Evolutionary conservation across 2,888 invertebrate genomes (phyloP), one percentile per base, ranked within the genome.

Genomic region (Drosophila greeni): DNA sequence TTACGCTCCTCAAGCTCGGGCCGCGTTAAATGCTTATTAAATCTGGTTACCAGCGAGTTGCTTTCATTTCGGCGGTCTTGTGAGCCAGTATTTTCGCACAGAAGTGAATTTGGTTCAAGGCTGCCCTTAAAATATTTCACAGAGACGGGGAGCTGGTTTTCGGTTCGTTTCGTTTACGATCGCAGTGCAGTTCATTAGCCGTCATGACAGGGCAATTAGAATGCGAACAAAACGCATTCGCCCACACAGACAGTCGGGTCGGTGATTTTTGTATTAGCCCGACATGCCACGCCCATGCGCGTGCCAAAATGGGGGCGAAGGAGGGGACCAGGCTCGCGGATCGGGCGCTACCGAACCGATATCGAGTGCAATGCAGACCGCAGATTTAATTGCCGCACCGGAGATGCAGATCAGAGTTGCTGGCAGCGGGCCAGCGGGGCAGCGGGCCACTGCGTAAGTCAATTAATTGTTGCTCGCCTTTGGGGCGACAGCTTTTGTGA

Each of bases 391-490:
- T 80, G 77, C 75, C 70, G 69, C 66, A 73, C 42, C 62, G 43
- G 51, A 62, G 62, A 62, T 61, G 52, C 62, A 39, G 52, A 45
- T 53, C 66, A 62, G 53, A 71, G 58, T 61, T 31, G 62, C 29
- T 47, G 45, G 29, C 45, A 47, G 45, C 57, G 36, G 53, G 65
- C 64, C 57, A 48, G 56, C 55, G 40, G 53, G 60, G 64, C 57
- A 48, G 62, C 55, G 47, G 69, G 55, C 70, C 60, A 57, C 71
- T 82, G 77, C 67, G 75, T 71, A 75, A 80, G 71, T 70, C 79
- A 83, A 79, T 79, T 77, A 79, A 82, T 82, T 79, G 79, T 72
- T 80, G 78, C 72, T 75, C 75, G 83, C 79, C 83, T 75, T 75
- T 82, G 75, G 71, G 66, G 68, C 75, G 79, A 79, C 79, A 79